Percentiles rank a stretch among this genome's conserved stretches.
These are phyloP conservation scores for Leptogaster cylindrica DNA, from an alignment of 2,888 invertebrate genomes.

Conservation along the genomic window DNA sequence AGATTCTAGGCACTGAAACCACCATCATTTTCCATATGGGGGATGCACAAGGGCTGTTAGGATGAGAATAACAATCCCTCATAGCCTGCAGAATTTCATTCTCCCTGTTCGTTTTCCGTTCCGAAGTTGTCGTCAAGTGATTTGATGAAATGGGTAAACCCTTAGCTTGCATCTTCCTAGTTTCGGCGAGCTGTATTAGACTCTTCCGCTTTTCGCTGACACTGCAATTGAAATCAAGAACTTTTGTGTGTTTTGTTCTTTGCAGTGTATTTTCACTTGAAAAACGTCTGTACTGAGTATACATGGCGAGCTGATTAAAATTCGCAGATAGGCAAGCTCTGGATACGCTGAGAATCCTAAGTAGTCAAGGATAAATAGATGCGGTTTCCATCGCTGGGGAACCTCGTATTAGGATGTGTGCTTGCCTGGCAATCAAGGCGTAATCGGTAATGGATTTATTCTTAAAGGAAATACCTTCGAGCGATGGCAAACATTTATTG, in stretches of 20 bases:
- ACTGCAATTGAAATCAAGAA: constrained; percentile 29
- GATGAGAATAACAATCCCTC: neutral
- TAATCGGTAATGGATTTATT: too few relatives aligned
- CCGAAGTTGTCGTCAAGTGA: constrained; percentile 23
- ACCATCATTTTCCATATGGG: constrained; percentile 27
- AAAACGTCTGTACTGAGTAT: neutral
- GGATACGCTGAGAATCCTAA: too few relatives aligned
- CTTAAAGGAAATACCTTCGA: too few relatives aligned
- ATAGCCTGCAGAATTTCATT: constrained; percentile 16
- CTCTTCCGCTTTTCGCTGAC: constrained; percentile 29
- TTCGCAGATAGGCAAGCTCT: too few relatives aligned
- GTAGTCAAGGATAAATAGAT: too few relatives aligned
- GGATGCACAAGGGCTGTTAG: constrained; percentile 14
- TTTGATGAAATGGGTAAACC: constrained; percentile 35
- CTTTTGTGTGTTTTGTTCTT: constrained; percentile 26
- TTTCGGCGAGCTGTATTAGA: constrained; percentile 16
- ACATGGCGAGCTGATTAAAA: neutral
- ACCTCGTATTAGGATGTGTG: too few relatives aligned
- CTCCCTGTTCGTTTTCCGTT: neutral
- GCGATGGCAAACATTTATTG: too few relatives aligned
- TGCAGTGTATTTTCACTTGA: neutral
- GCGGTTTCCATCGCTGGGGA: too few relatives aligned
- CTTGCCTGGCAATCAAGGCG: too few relatives aligned
- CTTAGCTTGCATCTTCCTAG: constrained; percentile 30
- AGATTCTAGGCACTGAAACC: too few relatives aligned